Evolutionary conservation across 1,140 invertebrate genomes (phyloP).

Genomic region (Theocolax elegans): DNA sequence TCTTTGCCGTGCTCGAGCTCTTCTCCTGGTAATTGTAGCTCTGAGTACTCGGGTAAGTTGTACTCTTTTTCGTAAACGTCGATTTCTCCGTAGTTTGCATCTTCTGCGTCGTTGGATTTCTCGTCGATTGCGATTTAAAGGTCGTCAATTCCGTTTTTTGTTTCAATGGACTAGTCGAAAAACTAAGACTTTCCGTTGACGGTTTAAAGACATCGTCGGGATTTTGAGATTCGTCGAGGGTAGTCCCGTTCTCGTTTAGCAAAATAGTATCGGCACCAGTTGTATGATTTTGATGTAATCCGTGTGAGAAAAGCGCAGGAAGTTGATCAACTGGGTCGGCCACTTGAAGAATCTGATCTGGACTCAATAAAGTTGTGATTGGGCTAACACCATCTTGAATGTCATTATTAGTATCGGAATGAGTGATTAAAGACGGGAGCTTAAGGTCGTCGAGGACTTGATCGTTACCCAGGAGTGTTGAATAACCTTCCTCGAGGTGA

Average conservation of each 20-base stretch:
- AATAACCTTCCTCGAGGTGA: constrained; percentile 54
- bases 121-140: not conserved
- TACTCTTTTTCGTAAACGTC: not conserved
- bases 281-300: constrained; percentile 56
- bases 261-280: constrained; percentile 74
- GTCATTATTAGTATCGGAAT: constrained; percentile 55
- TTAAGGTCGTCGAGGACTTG: constrained; percentile 55
- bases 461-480: constrained; percentile 54
- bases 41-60: not conserved
- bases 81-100: not conserved
- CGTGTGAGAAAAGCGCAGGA: constrained; percentile 59
- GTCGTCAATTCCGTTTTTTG: not conserved
- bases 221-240: constrained; percentile 69
- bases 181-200: not conserved
- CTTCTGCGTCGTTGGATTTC: not conserved
- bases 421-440: constrained; percentile 54
- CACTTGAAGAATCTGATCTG: constrained; percentile 63
- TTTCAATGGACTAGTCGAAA: not conserved
- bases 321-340: constrained; percentile 63
- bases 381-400: constrained; percentile 59
- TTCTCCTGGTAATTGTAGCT: not conserved
- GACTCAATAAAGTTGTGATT: constrained; percentile 67
- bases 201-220: constrained; percentile 70
- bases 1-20: not conserved
- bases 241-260: constrained; percentile 72